Percentiles rank a stretch among this genome's conserved stretches.
phyloP scores from a whole-genome alignment of 2,797 vertebrate species.

The Neopelma chrysocephalum region DNA sequence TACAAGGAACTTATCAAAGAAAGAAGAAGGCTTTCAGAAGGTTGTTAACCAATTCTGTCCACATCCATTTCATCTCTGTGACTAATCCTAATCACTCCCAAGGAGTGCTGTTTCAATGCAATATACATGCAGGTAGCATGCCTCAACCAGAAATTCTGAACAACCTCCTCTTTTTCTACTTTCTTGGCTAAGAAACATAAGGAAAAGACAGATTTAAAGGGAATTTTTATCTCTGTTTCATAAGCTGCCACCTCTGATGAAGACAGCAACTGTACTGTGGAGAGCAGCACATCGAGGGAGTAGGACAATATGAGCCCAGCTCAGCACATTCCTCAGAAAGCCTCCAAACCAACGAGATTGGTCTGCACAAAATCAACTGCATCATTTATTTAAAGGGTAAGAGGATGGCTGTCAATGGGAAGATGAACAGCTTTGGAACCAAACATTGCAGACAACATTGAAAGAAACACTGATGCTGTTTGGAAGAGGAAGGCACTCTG shows the following conservation, averaged over 20 bases:
- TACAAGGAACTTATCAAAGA: constrained; percentile 27
- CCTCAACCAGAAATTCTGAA: neutral
- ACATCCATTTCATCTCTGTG: neutral
- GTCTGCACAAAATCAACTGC: constrained; percentile 2
- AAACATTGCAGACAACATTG: neutral
- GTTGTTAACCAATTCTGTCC: neutral
- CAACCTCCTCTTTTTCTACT: neutral
- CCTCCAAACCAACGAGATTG: neutral
- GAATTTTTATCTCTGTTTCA: neutral
- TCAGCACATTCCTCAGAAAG: neutral
- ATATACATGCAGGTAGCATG: neutral
- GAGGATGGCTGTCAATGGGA: constrained; percentile 9
- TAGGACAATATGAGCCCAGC: neutral
- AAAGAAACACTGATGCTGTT: neutral
- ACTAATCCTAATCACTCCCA: neutral
- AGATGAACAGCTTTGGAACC: neutral
- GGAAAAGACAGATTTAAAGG: neutral
- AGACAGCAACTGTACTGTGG: neutral
- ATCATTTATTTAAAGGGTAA: constrained; percentile 28
- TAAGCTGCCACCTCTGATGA: neutral
- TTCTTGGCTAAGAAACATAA: neutral
- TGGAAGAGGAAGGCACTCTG: neutral
- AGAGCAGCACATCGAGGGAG: neutral
- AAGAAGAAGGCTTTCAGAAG: neutral
- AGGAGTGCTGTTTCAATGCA: neutral